Evolutionary conservation across 2,797 vertebrate genomes (phyloP), one percentile per base, ranked within the genome.

Genomic region (Thaleichthys pacificus): DNA sequence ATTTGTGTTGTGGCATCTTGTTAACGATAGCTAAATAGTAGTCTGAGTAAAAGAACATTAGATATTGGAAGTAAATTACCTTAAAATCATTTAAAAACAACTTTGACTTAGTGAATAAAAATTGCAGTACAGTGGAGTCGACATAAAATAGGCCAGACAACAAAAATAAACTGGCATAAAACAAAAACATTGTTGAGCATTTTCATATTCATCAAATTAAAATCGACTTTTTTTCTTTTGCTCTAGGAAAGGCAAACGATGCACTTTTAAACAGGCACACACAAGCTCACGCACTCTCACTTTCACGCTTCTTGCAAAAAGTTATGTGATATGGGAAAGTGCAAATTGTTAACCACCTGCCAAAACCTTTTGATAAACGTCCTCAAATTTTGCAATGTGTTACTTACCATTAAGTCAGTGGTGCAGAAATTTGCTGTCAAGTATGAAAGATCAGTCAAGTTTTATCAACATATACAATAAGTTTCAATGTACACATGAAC

Each of bases 401-500:
- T 76, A 71, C 71, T 73, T 76, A 24, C 68, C 30, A 28, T 82
- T 84, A 83, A 92, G 84, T 81, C 82, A 88, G 86, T 66, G 82
- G 89, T 82, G 82, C 86, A 88, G 80, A 91, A 86, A 88, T 88
- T 87, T 85, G 87, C 80, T 83, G 90, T 93, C 91, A 92, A 90
- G 89, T 92, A 92, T 88, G 87, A 92, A 89, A 90, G 79, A 91
- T 90, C 90, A 89, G 91, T 93, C 91, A 93, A 90, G 92, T 93
- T 90, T 86, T 81, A 86, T 87, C 77, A 78, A 89, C 85, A 85
- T 68, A 61, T 51, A 78, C 75, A 82, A 49, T 4, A 82, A 72
- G 78, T 78, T 83, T 86, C 78, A 85, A 90, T 92, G 86, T 91
- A 90, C 88, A 93, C 89, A 84, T 84, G 85, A 90, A 91, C 89